phyloP scores from a whole-genome alignment of 2,113 vertebrate genomes.

The Cephalopterus ornatus region DNA sequence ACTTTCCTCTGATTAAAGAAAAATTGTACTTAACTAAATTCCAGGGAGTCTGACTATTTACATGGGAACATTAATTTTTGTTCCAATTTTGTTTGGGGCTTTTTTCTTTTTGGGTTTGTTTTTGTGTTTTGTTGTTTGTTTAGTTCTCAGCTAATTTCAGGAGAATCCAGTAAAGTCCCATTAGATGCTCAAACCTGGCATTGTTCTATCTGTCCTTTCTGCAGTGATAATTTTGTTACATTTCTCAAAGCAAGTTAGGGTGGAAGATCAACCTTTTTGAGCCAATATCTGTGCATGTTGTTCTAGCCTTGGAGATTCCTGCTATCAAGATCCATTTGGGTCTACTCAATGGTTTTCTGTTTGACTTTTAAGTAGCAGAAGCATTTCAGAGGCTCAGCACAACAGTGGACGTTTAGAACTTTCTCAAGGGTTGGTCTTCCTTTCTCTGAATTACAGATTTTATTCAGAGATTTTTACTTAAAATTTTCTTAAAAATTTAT shows the following conservation, averaged over 20 bases:
- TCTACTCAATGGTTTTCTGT: background rate
- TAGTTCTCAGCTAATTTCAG: background rate
- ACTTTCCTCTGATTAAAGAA: background rate
- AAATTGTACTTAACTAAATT: background rate
- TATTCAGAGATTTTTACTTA: background rate
- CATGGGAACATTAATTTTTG: background rate
- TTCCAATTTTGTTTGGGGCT: rapidly evolving
- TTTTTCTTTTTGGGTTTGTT: background rate
- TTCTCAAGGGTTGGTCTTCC: background rate
- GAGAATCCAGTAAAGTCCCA: background rate
- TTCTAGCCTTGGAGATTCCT: background rate
- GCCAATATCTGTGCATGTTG: background rate
- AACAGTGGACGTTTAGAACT: background rate
- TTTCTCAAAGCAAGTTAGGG: background rate
- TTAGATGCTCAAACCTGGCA: background rate
- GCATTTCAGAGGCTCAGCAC: background rate
- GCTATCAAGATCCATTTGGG: background rate
- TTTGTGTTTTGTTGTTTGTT: background rate
- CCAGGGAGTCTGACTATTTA: background rate
- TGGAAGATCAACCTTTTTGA: background rate
- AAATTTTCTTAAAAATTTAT: background rate
- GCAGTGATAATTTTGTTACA: background rate
- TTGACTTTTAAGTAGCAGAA: background rate
- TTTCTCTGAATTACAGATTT: background rate
- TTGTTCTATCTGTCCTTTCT: background rate